Evolutionary conservation across 1,140 invertebrate species (phyloP), one percentile per base, ranked within the genome.

Genomic region (Dendroctonus ponderosae): DNA sequence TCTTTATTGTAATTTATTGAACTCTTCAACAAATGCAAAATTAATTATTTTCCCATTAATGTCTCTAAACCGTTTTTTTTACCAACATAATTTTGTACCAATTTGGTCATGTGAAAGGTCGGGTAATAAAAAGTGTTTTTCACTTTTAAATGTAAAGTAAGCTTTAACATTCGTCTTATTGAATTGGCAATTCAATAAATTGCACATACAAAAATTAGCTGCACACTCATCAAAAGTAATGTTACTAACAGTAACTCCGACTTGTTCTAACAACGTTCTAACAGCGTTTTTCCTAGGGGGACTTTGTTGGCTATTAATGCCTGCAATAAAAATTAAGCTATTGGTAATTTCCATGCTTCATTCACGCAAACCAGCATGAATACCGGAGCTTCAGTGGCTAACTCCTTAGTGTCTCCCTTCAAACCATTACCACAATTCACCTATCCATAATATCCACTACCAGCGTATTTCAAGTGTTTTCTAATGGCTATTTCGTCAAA

Each of bases 401-500:
- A 42, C 37, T 41, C 61, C 12, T 42, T 53, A 8, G 5, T 38
- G n/a, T 63, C 50, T n/a, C 51, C 61, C 9, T 63, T 44, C 46
- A 61, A 61, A 8, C 6, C 40, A 57, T 53, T 54, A 37, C 67
- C 62, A 49, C n/a, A 65, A 65, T 66, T 39, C 37, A 69, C 62
- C 48, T 54, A 64, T 7, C 62, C 67, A 60, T 50, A 53, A 54
- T 52, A 69, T 12, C 44, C 15, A 7, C 7, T 43, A 5, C 46
- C 53, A 52, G 52, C 42, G 50, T 46, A 64, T 49, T 64, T 44
- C 15, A 68, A 46, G 5, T 59, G 53, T 44, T 68, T 12, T 14
- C 54, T 43, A 44, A 68, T 68, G 6, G 67, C 42, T 3, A 68
- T 68, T 56, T 68, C 67, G 39, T 68, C 67, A 39, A 64, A 42